Base-by-base conservation (phyloP, 2,797 vertebrate genomes). In the Buphagus erythrorhynchus region DNA sequence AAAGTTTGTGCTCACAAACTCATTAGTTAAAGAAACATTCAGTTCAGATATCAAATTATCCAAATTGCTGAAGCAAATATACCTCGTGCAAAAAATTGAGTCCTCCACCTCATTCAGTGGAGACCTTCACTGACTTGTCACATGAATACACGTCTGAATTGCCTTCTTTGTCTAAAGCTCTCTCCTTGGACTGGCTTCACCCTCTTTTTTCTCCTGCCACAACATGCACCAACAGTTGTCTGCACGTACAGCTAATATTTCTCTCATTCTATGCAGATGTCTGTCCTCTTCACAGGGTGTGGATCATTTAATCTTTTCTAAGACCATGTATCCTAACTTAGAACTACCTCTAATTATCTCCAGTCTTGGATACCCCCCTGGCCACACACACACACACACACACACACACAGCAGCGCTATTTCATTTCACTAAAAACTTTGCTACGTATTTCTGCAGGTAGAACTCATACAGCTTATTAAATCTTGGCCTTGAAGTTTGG, bases 191-290 rank as follows among this genome's bases (percentile, higher is more conserved):
- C 29, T 42, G 16, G 84, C 63, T 94, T 95, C 80, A 76, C 36
- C 66, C 58, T 74, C 67, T 74, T 91, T 78, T 40, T 80, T 57
- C 61, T 80, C 46, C 66, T 97, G 94, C 94, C 86, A 86, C 84
- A 74, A 77, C 2, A 76, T 86, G 75, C 73, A 77, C 77, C 74
- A 63, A 33, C 66, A 67, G 15, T 35, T 93, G 72, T 73, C 86
- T 18, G 16, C 43, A 51, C 69, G 77, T 72, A 90, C 42, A 68
- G 91, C 54, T 92, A 79, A 88, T 49, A 69, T 74, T 74, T 73
- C 82, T 82, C 42, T 93, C 83, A 92, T 49, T 79, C 69, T 72
- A 14, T n/a, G 31, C 87, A 93, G 26, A 35, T 88, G 49, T 72
- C 83, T 57, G 52, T 68, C 35, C 52, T 19, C 17, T 66, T 81